Percentiles rank a stretch among this genome's conserved stretches.
Conservation (phyloP, 2,113 vertebrate genomes). For the Scatophagus argus region DNA sequence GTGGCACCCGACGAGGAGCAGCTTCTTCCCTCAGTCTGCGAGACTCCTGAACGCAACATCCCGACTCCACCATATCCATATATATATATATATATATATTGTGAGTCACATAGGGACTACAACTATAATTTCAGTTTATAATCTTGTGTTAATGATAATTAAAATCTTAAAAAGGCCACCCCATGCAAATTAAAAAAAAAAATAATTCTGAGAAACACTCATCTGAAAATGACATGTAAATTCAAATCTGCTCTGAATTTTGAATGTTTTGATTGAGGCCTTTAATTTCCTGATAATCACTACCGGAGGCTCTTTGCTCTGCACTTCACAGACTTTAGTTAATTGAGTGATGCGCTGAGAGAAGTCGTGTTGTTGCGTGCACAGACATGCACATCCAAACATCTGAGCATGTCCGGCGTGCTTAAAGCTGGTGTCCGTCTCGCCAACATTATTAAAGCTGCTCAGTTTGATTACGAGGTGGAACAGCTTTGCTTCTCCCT, state of each 20-base stretch:
- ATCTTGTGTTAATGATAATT: no score
- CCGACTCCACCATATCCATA: no score
- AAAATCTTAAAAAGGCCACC: no score
- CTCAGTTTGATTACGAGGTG: conserved; percentile 42
- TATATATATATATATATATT: no score
- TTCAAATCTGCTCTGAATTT: conserved; percentile 15
- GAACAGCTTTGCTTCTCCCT: conserved; percentile 11
- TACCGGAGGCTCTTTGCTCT: conserved; percentile 3
- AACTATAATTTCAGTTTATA: no score
- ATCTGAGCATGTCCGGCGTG: conserved; percentile 11
- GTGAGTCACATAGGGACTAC: no score
- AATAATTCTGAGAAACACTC: background rate
- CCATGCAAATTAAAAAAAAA: no score
- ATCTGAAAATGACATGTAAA: conserved; percentile 5
- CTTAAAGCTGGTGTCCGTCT: conserved; percentile 8
- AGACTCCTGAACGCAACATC: no score
- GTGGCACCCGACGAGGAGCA: no score
- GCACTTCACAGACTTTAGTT: conserved; percentile 1
- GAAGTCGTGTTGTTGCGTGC: conserved; percentile 2
- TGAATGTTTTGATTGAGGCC: conserved; percentile 19
- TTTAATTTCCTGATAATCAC: conserved; percentile 5
- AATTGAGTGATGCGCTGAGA: background rate
- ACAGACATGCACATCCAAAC: conserved; percentile 10
- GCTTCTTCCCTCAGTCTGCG: no score
- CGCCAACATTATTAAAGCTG: conserved; percentile 27